A percentile compares a stretch with the other conserved stretches of the same genome.
Evolutionary conservation across 2,888 invertebrate species (phyloP).

Genomic region (Phengaris alcon): DNA sequence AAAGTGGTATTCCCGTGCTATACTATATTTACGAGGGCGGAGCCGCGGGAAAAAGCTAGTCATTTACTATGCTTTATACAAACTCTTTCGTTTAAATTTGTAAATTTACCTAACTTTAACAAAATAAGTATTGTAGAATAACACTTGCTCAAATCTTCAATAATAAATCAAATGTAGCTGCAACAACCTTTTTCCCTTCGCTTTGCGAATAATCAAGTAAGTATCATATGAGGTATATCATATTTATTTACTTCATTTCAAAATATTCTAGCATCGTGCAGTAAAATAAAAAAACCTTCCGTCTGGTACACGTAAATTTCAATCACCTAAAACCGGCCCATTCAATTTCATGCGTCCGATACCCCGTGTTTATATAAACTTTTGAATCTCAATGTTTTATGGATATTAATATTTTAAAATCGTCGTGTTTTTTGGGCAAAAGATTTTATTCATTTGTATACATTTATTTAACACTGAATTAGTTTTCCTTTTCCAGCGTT

Average conservation of each 20-base stretch:
- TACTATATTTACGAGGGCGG: no score
- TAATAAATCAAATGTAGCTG: no score
- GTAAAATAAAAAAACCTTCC: slow-evolving; percentile 19
- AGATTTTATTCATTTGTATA: neutral
- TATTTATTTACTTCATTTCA: neutral
- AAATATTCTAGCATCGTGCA: neutral
- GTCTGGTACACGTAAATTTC: slow-evolving; percentile 34
- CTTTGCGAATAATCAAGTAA: no score
- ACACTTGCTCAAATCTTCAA: no score
- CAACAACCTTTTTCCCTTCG: no score
- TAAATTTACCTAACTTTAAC: no score
- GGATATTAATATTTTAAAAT: slow-evolving; percentile 18
- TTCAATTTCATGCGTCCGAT: slow-evolving; percentile 39
- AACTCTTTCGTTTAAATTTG: no score
- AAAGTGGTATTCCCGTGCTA: no score
- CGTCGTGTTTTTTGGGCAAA: neutral
- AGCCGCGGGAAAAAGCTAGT: no score
- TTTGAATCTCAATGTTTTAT: slow-evolving; percentile 23
- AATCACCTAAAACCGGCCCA: slow-evolving; percentile 45
- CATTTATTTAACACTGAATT: neutral
- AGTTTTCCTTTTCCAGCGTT: neutral
- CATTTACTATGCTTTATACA: no score
- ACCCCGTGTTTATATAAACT: slow-evolving; percentile 22
- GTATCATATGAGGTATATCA: neutral
- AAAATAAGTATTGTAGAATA: no score